These are phyloP conservation scores for Hydractinia symbiolongicarpus DNA, from an alignment of 30 jellyfish, hydroid and myxozoan genomes.

Conservation along the genomic window DNA sequence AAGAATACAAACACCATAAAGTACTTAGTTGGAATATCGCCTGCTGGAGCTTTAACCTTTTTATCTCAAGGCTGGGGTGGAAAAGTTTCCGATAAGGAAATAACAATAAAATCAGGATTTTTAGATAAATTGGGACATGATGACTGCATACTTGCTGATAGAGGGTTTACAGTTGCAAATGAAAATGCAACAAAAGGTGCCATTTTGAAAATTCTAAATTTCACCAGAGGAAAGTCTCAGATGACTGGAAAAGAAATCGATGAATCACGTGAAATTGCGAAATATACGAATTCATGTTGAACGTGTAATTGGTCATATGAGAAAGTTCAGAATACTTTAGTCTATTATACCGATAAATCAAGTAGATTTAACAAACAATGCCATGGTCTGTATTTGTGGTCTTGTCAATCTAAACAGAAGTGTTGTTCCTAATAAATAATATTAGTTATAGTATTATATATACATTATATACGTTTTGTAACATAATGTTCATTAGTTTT, in stretches of 20 bases:
- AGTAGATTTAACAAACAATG: too few relatives aligned
- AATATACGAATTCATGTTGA: too few relatives aligned
- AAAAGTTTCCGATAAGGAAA: conserved; percentile 42
- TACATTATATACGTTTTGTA: too few relatives aligned
- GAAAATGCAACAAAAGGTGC: conserved; percentile 3
- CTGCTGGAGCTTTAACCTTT: conserved; percentile 25
- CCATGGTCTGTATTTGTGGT: too few relatives aligned
- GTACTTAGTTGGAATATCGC: conserved; percentile 6
- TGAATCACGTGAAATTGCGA: too few relatives aligned
- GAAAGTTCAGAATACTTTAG: too few relatives aligned
- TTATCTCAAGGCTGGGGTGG: conserved; percentile 58
- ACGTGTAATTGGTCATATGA: too few relatives aligned
- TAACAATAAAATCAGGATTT: conserved; percentile 36
- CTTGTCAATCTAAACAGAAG: too few relatives aligned
- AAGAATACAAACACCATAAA: conserved; percentile 1
- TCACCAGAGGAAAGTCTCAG: not conserved
- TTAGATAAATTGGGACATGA: conserved; percentile 32
- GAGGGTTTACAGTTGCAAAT: conserved; percentile 19
- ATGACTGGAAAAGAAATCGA: not conserved
- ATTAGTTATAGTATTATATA: too few relatives aligned
- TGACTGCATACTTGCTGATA: conserved; percentile 49
- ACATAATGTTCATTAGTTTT: too few relatives aligned
- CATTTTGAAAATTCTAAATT: conserved; percentile 1
- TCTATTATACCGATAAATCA: too few relatives aligned
- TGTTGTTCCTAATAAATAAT: too few relatives aligned